Conservation (phyloP, 2,888 invertebrate species). For the Herminia tarsipennalis region DNA sequence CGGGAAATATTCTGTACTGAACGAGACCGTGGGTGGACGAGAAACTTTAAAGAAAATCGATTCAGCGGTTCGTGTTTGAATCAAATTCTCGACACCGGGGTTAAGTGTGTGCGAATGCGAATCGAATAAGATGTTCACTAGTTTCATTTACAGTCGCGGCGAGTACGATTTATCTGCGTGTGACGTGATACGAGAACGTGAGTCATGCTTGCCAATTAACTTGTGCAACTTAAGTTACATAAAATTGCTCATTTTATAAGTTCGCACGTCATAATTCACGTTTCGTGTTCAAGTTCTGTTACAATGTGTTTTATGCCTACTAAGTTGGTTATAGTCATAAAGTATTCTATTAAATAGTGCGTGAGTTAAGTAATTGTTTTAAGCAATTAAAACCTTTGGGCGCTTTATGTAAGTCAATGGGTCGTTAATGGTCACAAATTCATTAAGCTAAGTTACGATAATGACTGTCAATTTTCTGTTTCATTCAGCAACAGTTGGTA, state of each 20-base stretch:
- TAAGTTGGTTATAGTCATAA: too few relatives aligned
- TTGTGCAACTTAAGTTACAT: slow-evolving; percentile 32
- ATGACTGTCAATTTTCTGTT: slow-evolving; percentile 12
- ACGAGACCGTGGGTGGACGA: slow-evolving; percentile 69
- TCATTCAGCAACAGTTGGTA: slow-evolving; percentile 41
- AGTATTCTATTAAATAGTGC: neutral
- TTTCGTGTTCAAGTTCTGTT: slow-evolving; percentile 13
- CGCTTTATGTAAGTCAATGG: neutral
- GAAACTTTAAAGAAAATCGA: slow-evolving; percentile 73
- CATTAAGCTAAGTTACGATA: slow-evolving; percentile 8
- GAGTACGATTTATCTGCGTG: slow-evolving; percentile 31
- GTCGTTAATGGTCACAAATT: neutral
- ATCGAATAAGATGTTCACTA: slow-evolving; percentile 71
- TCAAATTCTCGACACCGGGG: slow-evolving; percentile 70
- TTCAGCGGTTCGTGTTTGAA: slow-evolving; percentile 64
- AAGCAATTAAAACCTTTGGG: too few relatives aligned
- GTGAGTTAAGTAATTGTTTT: neutral
- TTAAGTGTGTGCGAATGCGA: slow-evolving; percentile 69
- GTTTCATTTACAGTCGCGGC: slow-evolving; percentile 38
- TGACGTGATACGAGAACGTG: slow-evolving; percentile 24
- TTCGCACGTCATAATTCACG: slow-evolving; percentile 19
- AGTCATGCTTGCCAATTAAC: slow-evolving; percentile 33
- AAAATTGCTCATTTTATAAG: slow-evolving; percentile 20
- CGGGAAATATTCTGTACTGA: slow-evolving; percentile 52
- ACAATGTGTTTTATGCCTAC: too few relatives aligned